Evolutionary conservation across 2,888 invertebrate genomes (phyloP).

Genomic region (Nemapogon koenigi): DNA sequence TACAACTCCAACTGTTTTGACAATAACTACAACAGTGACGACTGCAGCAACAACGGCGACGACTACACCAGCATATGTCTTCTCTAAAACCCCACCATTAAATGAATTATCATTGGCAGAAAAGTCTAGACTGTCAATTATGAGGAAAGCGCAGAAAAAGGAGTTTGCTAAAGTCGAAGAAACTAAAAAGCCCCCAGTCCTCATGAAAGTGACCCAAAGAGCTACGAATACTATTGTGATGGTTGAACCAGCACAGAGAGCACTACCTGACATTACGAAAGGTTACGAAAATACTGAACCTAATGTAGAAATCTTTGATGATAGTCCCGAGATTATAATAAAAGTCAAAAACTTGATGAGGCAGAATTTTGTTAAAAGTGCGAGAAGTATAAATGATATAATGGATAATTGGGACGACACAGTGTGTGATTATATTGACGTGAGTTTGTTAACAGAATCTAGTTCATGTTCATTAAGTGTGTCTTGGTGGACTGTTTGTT

Average conservation of each 20-base stretch:
- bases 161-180: conserved; percentile 22
- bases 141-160: conserved; percentile 39
- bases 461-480: neutral
- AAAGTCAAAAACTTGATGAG: conserved; percentile 43
- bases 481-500: too few species aligned
- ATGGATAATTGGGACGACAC: conserved; percentile 46
- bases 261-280: conserved; percentile 47
- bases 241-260: conserved; percentile 17
- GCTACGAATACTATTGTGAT: neutral
- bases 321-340: conserved; percentile 29
- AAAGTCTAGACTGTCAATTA: conserved; percentile 42
- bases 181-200: conserved; percentile 39
- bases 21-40: too few species aligned
- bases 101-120: conserved; percentile 39
- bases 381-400: conserved; percentile 37
- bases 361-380: conserved; percentile 33
- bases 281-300: neutral
- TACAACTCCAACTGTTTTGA: too few species aligned
- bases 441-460: conserved; percentile 11
- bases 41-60: too few species aligned
- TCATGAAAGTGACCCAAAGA: conserved; percentile 34
- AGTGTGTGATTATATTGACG: conserved; percentile 48
- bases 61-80: too few species aligned
- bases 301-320: conserved; percentile 35
- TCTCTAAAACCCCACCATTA: too few species aligned